Base-by-base conservation (phyloP, 2,797 vertebrate species). In the Phalanger gymnotis region DNA sequence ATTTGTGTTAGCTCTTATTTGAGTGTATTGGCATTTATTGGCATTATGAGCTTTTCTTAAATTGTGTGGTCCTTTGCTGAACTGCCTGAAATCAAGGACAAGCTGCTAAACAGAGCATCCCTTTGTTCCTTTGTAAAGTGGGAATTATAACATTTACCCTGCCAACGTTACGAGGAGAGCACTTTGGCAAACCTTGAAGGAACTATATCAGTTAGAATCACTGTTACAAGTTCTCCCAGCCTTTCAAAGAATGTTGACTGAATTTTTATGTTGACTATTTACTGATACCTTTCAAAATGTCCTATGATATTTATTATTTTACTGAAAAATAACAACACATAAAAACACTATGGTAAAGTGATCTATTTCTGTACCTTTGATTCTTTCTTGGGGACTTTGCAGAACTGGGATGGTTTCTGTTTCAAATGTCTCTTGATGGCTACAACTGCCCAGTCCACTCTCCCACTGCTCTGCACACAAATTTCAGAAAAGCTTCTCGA, bases 301-400 rank as follows among this genome's bases (percentile, higher is more conserved):
- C 12, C 22, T 51, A 47, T 52, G 11, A 47, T 92, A 16, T 94
- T 97, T 95, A 3, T 61, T 95, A 13, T 13, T 87, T 87, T 87
- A 11, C 1, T 87, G 22, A 87, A 47, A 51, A 47, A 1, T 47
- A 87, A 51, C 1, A 73, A 6, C 7, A 87, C 22, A 87, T 87
- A 51, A 51, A 87, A 87, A 87, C n/a, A 27, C 73, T 27, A 47
- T 27, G 22, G 0, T 57, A 1, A 66, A 57, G 27, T 47, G 30
- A 53, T 94, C 91, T 51, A 0, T 53, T 51, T 56, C 56, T 93
- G 27, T 31, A 14, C 53, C 34, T 91, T 95, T 28, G 34, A 57
- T 94, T 94, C 93, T 94, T 94, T 94, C 93, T 94, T 95, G 66
- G 55, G 40, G 54, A 94, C 27, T 47, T 93, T 89, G 47, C 57